These are phyloP conservation scores for Lipotes vexillifer DNA, from an alignment of 2,113 vertebrate genomes.

Conservation along the genomic window DNA sequence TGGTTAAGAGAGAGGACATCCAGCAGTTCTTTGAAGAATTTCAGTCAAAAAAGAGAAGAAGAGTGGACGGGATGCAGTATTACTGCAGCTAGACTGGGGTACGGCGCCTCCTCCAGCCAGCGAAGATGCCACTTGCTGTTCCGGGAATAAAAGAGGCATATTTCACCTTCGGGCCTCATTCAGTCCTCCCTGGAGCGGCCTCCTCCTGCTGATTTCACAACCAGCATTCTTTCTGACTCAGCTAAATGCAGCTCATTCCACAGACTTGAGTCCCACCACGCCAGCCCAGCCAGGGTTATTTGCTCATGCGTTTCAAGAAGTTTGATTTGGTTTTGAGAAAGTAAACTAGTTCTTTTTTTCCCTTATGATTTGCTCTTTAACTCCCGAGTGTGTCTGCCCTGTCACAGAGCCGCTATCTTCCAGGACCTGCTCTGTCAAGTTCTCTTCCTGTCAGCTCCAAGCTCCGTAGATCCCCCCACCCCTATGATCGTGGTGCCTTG, in stretches of 20 bases:
- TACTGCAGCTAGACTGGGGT: slow-evolving; percentile 82
- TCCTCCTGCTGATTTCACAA: not conserved
- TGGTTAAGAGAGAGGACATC: slow-evolving; percentile 91
- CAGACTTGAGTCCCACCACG: not conserved
- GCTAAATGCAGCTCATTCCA: not conserved
- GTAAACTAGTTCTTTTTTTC: not conserved
- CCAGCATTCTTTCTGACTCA: not conserved
- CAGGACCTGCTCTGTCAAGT: not conserved
- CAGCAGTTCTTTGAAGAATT: slow-evolving; percentile 93
- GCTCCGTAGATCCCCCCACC: not conserved
- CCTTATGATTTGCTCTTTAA: not conserved
- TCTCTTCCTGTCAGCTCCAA: not conserved
- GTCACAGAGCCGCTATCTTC: not conserved
- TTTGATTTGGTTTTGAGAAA: slow-evolving; percentile 16
- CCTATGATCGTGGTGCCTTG: slow-evolving; percentile 53
- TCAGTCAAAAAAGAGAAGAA: slow-evolving; percentile 87
- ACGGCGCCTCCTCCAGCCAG: not conserved
- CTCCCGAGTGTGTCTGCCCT: not conserved
- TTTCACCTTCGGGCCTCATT: slow-evolving; percentile 23
- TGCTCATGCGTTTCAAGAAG: not conserved
- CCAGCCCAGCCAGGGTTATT: not conserved
- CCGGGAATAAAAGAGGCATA: slow-evolving; percentile 58
- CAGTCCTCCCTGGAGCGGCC: slow-evolving; percentile 16
- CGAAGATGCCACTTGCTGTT: not conserved
- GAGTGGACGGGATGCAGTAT: slow-evolving; percentile 85